Conservation (phyloP, 2,797 vertebrate genomes). For the Decapterus maruadsi region DNA sequence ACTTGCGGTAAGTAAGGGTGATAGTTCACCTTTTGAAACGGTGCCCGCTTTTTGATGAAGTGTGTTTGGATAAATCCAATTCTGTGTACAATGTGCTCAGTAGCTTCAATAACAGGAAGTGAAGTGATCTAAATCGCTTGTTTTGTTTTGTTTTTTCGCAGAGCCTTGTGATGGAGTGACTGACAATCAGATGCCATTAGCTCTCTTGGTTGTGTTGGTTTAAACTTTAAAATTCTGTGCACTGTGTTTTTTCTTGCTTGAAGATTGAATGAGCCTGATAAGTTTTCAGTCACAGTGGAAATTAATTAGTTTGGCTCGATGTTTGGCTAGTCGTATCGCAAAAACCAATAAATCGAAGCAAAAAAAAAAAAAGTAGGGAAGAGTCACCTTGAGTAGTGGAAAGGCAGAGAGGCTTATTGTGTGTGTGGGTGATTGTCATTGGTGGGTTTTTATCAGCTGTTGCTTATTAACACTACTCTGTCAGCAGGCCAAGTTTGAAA, state of each 20-base stretch:
- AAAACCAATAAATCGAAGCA: background rate
- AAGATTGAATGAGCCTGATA: background rate
- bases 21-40: conserved; percentile 54
- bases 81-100: background rate
- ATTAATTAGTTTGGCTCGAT: background rate
- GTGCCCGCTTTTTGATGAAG: conserved; percentile 1
- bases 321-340: background rate
- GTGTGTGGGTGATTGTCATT: background rate
- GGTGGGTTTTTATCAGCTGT: conserved; percentile 2
- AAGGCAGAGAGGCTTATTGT: background rate
- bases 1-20: conserved; percentile 40
- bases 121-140: background rate
- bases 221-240: background rate
- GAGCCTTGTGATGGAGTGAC: background rate
- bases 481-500: background rate
- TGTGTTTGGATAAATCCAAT: conserved; percentile 1
- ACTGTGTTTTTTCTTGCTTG: background rate
- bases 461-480: background rate
- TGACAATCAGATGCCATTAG: background rate
- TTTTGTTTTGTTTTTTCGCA: background rate
- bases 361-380: no score
- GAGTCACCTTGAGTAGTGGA: background rate
- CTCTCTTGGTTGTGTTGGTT: background rate
- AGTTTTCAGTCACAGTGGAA: background rate
- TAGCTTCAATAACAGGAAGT: background rate